A percentile compares a stretch with the other conserved stretches of the same genome.
Evolutionary conservation across 1,140 invertebrate genomes (phyloP).

Genomic region (Dinoponera quadriceps): DNA sequence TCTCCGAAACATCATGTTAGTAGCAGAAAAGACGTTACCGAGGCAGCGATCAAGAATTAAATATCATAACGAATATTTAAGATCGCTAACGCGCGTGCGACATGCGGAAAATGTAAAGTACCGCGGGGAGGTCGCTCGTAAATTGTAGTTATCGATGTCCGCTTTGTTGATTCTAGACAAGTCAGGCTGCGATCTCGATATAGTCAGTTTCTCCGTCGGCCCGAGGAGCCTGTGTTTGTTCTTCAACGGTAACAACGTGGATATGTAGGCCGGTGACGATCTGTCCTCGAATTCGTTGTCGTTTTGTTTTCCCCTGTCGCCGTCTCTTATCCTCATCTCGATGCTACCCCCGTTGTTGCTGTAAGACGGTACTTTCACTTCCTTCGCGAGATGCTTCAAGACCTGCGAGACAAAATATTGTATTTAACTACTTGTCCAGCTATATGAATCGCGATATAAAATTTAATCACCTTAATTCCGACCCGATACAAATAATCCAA

Average conservation of each 20-base stretch:
- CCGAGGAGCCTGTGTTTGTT: conserved; percentile 84
- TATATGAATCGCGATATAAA: too few relatives aligned
- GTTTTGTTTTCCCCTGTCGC: conserved; percentile 80
- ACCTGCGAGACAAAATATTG: conserved; percentile 84
- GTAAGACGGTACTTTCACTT: conserved; percentile 88
- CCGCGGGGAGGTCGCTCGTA: conserved; percentile 82
- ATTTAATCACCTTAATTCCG: too few relatives aligned
- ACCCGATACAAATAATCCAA: background rate
- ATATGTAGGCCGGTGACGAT: conserved; percentile 84
- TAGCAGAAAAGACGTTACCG: too few relatives aligned
- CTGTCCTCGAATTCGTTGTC: conserved; percentile 84
- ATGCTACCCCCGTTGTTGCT: conserved; percentile 77
- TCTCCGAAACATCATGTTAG: too few relatives aligned
- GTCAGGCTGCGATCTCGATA: conserved; percentile 94
- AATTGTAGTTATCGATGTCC: conserved; percentile 82
- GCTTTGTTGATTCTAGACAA: conserved; percentile 84
- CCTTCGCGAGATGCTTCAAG: conserved; percentile 94
- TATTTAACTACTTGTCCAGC: background rate
- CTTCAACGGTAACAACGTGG: conserved; percentile 82
- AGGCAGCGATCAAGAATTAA: background rate
- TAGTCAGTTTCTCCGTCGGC: conserved; percentile 87
- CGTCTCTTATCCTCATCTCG: conserved; percentile 78
- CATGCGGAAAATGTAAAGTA: conserved; percentile 59
- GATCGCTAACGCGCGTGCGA: background rate
- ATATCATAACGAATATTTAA: conserved; percentile 8